Base-by-base conservation (phyloP, 2,797 vertebrate genomes). In the Sebastes variabilis region DNA sequence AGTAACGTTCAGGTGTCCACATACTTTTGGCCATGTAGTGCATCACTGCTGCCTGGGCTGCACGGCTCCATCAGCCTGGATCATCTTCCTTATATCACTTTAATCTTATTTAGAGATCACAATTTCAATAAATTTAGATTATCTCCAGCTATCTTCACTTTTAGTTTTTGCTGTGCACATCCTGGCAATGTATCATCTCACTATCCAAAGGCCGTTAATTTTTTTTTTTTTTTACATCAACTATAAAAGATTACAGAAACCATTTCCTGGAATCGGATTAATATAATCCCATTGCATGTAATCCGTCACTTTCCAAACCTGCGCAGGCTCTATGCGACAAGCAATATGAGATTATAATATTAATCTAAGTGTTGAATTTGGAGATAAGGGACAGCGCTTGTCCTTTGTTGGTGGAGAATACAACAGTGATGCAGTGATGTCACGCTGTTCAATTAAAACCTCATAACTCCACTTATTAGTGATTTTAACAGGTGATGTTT, bases 271-370 rank as follows among this genome's bases (percentile, higher is more conserved):
- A 88, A 88, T 82, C 12, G 64, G 80, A 89, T 91, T 88, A 84
- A 86, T 77, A 34, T 88, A 85, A 88, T 90, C 82, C 81, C 72
- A 83, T 75, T 81, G 66, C 73, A 73, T 72, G 30, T 83, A 88
- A 89, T 89, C 85, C 49, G 36, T 71, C 66, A 75, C 59, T 79
- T 85, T 79, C 66, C 72, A 81, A 84, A 81, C 69, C 67, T 79
- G 70, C 42, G 9, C 25, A 75, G 67, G 59, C 24, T 65, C 68
- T 52, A 12, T 65, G 73, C 58, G 65, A 80, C 72, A 77, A 81
- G 77, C 83, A 85, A 73, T 83, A 75, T 80, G 60, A 77, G 80
- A 91, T 88, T 85, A 87, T 75, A 76, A 75, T 56, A 68, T 82
- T 89, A 77, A 82, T 83, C 78, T 65, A 65, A 77, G 55, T 65